Evolutionary conservation across 2,113 vertebrate genomes (phyloP).

Genomic region (Platichthys flesus): DNA sequence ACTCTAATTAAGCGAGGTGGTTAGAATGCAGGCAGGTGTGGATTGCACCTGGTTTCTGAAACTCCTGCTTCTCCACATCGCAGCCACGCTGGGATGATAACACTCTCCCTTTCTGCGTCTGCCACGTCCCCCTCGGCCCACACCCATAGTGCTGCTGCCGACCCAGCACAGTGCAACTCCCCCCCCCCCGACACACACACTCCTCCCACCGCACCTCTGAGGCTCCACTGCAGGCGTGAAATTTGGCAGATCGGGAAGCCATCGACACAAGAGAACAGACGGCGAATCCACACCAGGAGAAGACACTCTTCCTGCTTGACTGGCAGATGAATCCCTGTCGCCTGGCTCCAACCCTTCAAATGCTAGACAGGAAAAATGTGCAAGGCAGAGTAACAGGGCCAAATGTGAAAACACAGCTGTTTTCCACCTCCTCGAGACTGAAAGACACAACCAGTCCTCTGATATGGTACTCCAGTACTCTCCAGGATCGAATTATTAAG

Average conservation of each 20-base stretch:
- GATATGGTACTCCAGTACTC: constrained; percentile 37
- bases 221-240: constrained; percentile 54
- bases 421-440: constrained; percentile 19
- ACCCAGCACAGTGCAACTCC: constrained; percentile 9
- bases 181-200: constrained; percentile 5
- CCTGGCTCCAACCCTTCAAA: constrained; percentile 27
- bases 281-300: constrained; percentile 50
- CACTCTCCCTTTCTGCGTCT: constrained; percentile 45
- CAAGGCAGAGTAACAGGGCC: constrained; percentile 38
- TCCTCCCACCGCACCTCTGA: constrained; percentile 46
- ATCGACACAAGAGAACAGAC: constrained; percentile 31
- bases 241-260: constrained; percentile 48
- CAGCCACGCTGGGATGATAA: constrained; percentile 44
- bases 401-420: constrained; percentile 66
- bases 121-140: constrained; percentile 52
- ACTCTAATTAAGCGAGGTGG: constrained; percentile 80
- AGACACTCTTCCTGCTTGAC: constrained; percentile 47
- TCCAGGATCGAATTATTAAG: constrained; percentile 49
- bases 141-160: neutral
- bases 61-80: constrained; percentile 24
- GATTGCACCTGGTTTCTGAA: constrained; percentile 76
- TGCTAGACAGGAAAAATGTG: constrained; percentile 42
- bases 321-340: constrained; percentile 48
- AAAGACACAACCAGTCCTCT: constrained; percentile 52
- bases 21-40: constrained; percentile 77